Evolutionary conservation across 2,888 invertebrate species (phyloP).

Genomic region (Camptogramma bilineatum): DNA sequence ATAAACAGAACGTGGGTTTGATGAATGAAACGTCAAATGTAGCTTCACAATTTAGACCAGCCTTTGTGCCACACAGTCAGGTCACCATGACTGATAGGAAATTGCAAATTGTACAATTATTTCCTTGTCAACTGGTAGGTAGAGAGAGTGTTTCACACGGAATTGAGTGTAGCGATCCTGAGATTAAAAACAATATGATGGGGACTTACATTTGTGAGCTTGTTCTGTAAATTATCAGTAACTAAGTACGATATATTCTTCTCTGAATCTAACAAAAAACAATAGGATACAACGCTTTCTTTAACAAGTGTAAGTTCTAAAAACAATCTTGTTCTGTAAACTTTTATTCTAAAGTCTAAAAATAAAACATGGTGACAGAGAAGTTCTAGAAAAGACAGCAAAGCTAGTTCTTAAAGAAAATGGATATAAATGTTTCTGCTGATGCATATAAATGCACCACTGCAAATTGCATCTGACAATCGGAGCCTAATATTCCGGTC

Average conservation of each 20-base stretch:
- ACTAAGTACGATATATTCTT: neutral
- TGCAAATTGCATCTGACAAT: conserved; percentile 45
- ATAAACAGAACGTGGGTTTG: conserved; percentile 48
- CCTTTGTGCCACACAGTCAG: conserved; percentile 39
- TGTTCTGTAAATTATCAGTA: neutral
- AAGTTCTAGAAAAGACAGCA: neutral
- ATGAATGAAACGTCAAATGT: conserved; percentile 57
- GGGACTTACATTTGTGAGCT: conserved; percentile 9
- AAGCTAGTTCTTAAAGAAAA: conserved; percentile 29
- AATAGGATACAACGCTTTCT: neutral
- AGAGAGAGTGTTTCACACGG: conserved; percentile 17
- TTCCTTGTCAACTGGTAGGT: conserved; percentile 35
- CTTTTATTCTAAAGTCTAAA: too few species aligned
- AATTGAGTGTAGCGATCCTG: conserved; percentile 6
- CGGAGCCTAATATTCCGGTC: conserved; percentile 63
- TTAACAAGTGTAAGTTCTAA: neutral
- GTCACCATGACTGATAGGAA: conserved; percentile 43
- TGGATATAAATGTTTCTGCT: conserved; percentile 36
- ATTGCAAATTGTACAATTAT: conserved; percentile 49
- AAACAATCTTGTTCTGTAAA: too few species aligned
- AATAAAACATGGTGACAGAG: neutral
- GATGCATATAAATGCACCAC: conserved; percentile 51
- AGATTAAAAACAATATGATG: neutral
- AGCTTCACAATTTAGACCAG: conserved; percentile 46
- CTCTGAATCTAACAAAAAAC: too few species aligned